Evolutionary conservation across 2,113 vertebrate genomes (phyloP).

Genomic region (Paracanthobrama guichenoti): DNA sequence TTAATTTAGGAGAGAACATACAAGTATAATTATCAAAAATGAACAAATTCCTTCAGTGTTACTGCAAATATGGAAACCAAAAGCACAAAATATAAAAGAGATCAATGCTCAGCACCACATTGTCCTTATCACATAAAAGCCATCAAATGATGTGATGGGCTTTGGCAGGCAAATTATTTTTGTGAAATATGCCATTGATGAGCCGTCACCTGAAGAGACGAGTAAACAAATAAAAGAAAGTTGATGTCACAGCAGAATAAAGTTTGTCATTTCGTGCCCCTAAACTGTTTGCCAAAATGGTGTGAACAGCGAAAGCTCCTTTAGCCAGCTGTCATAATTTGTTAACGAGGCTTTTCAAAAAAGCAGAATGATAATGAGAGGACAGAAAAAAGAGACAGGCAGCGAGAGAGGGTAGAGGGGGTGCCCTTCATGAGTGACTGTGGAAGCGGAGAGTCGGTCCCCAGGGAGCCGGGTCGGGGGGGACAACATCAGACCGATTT

Average conservation of each 20-base stretch:
- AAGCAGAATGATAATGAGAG: slow-evolving; percentile 66
- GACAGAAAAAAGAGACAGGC: slow-evolving; percentile 51
- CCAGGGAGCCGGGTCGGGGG: slow-evolving; percentile 69
- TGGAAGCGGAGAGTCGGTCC: slow-evolving; percentile 74
- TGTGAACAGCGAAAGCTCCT: slow-evolving; percentile 73
- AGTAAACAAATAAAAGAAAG: slow-evolving; percentile 24
- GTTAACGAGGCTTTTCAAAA: slow-evolving; percentile 79
- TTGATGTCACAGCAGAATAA: slow-evolving; percentile 47
- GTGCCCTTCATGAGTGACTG: slow-evolving; percentile 72
- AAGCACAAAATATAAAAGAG: not conserved
- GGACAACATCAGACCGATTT: slow-evolving; percentile 83
- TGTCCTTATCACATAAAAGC: slow-evolving; percentile 36
- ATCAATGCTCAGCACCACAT: slow-evolving; percentile 16
- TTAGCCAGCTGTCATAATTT: slow-evolving; percentile 84
- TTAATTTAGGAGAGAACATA: not conserved
- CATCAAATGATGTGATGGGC: slow-evolving; percentile 41
- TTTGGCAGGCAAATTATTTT: slow-evolving; percentile 45
- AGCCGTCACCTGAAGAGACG: slow-evolving; percentile 44
- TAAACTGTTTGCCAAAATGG: slow-evolving; percentile 73
- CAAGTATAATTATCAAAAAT: not conserved
- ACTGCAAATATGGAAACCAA: not conserved
- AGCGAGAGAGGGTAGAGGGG: slow-evolving; percentile 64
- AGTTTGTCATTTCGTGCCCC: slow-evolving; percentile 53
- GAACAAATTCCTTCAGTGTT: not conserved
- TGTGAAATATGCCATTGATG: slow-evolving; percentile 40